A percentile compares a stretch with the other conserved stretches of the same genome.
These are phyloP conservation scores for Numenius arquata DNA, from an alignment of 2,113 vertebrate genomes.

Conservation along the genomic window DNA sequence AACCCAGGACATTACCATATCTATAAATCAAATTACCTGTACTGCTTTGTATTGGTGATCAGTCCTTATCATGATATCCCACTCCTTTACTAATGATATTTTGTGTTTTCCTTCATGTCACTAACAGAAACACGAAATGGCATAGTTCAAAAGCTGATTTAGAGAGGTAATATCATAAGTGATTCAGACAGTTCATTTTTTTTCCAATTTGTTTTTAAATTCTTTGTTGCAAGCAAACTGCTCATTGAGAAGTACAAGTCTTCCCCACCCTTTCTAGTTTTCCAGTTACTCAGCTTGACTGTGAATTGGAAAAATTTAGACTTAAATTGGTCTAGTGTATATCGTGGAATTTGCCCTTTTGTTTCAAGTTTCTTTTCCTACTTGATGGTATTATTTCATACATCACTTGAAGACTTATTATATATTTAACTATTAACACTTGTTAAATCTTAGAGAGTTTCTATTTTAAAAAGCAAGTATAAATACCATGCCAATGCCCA, in stretches of 20 bases:
- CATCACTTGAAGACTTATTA: not conserved
- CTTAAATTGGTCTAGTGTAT: not conserved
- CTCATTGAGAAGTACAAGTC: not conserved
- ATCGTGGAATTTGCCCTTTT: not conserved
- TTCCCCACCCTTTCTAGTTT: not conserved
- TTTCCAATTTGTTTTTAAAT: not conserved
- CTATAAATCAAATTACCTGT: not conserved
- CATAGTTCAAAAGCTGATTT: not conserved
- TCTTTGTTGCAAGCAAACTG: not conserved
- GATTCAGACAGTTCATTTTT: not conserved
- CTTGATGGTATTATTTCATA: not conserved
- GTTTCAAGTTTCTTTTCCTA: not conserved
- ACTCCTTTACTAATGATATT: not conserved
- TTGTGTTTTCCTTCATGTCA: not conserved
- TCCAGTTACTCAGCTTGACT: not conserved
- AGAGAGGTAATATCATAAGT: not conserved
- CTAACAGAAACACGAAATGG: not conserved
- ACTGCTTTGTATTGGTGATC: not conserved
- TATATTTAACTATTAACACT: not conserved
- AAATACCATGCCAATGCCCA: not conserved
- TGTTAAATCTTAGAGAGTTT: not conserved
- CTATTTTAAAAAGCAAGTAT: not conserved
- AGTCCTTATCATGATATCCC: not conserved
- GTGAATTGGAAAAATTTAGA: not conserved
- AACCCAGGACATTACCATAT: not conserved